phyloP scores from a whole-genome alignment of 2,888 invertebrate genomes.

The Drosophila melanosoma region DNA sequence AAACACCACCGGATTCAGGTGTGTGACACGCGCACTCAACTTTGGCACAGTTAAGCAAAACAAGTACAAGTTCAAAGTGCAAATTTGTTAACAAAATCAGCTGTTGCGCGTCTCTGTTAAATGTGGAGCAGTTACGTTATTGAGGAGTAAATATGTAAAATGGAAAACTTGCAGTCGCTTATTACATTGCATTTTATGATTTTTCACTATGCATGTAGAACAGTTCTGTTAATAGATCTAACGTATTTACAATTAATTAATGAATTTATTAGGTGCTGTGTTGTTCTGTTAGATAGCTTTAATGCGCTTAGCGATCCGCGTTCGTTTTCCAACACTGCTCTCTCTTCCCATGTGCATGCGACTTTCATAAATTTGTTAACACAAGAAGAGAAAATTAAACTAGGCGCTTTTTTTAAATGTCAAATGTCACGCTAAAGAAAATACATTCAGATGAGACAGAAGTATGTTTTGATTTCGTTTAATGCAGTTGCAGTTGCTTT shows the following conservation, averaged over 20 bases:
- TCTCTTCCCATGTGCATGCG: neutral
- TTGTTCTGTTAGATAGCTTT: neutral
- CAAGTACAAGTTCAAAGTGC: conserved; percentile 71
- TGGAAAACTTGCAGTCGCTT: neutral
- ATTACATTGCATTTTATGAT: neutral
- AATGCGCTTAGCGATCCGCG: neutral
- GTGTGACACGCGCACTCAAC: conserved; percentile 59
- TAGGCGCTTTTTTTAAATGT: neutral
- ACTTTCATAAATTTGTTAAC: neutral
- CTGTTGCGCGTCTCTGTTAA: conserved; percentile 41
- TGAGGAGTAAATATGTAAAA: conserved; percentile 28
- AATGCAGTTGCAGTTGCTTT: conserved; percentile 14
- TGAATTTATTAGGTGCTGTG: neutral
- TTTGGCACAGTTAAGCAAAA: conserved; percentile 49
- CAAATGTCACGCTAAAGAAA: neutral
- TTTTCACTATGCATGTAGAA: neutral
- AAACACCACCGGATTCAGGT: conserved; percentile 26
- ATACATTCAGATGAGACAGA: neutral
- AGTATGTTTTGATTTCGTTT: conserved; percentile 12
- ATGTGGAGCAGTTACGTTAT: conserved; percentile 24
- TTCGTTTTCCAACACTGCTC: conserved; percentile 1
- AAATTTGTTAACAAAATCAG: conserved; percentile 46
- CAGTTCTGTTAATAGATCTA: neutral
- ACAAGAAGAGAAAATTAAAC: neutral
- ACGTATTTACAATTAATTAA: neutral